Evolutionary conservation across 2,113 vertebrate species (phyloP).

Genomic region (Hippoglossus stenolepis): DNA sequence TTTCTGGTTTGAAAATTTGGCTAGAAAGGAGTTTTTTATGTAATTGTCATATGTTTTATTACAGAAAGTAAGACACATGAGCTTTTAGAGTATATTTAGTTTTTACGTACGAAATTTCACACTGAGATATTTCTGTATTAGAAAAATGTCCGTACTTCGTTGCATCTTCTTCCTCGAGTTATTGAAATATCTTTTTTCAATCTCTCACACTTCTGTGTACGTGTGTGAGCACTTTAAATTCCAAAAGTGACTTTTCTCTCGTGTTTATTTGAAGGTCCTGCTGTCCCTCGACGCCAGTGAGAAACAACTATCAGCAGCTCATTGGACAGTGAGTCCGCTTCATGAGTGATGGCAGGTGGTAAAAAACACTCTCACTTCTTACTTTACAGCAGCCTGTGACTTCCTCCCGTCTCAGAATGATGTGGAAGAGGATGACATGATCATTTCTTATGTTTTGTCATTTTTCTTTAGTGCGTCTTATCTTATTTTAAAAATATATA

Average conservation of each 20-base stretch:
- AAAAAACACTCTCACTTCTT: neutral
- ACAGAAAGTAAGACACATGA: neutral
- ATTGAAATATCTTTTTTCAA: neutral
- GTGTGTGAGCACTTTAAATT: neutral
- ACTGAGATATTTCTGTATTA: no score
- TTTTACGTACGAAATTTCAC: no score
- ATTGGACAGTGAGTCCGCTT: constrained; percentile 26
- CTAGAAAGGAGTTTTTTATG: neutral
- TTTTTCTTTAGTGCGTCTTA: neutral
- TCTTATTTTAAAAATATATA: neutral
- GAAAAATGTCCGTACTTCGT: no score
- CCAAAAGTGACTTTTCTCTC: neutral
- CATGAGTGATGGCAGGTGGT: neutral
- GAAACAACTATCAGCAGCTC: constrained; percentile 66
- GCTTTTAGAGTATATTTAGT: no score
- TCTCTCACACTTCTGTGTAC: neutral
- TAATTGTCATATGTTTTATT: neutral
- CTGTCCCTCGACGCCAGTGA: constrained; percentile 60
- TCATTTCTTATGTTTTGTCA: neutral
- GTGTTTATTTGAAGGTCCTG: constrained; percentile 54
- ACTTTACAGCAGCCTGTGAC: neutral
- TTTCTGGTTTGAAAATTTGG: neutral
- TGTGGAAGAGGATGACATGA: neutral
- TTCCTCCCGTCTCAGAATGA: neutral
- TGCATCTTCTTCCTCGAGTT: no score